Evolutionary conservation across 2,113 vertebrate species (phyloP).

Genomic region (Todiramphus saurophagus): DNA sequence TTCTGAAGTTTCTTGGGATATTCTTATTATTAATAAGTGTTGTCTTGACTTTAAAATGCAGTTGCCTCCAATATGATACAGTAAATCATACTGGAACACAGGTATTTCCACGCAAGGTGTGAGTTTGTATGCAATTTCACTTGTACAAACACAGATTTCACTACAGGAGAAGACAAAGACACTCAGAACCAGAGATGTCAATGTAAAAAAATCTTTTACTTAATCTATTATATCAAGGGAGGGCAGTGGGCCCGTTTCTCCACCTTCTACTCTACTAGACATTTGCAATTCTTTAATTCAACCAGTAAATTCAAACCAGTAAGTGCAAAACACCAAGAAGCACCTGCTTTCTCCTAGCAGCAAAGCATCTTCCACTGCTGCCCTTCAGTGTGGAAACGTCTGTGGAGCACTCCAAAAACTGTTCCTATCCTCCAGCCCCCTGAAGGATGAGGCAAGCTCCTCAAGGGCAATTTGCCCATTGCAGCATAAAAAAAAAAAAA

Average conservation of each 20-base stretch:
- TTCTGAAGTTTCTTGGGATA: neutral
- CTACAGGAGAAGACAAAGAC: neutral
- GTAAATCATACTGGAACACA: neutral
- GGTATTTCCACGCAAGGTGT: neutral
- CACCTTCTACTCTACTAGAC: neutral
- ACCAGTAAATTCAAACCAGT: neutral
- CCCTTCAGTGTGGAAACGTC: neutral
- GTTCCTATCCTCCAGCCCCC: neutral
- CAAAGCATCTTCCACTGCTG: neutral
- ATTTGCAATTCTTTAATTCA: neutral
- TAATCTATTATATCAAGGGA: neutral
- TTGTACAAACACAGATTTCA: neutral
- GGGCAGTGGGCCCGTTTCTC: neutral
- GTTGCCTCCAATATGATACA: neutral
- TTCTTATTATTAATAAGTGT: neutral
- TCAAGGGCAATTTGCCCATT: fast-evolving
- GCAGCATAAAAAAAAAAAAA: neutral
- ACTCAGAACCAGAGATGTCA: neutral
- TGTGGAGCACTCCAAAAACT: neutral
- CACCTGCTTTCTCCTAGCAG: neutral
- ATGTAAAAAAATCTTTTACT: neutral
- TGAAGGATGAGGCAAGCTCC: neutral
- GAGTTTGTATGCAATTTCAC: neutral
- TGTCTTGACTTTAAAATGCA: neutral
- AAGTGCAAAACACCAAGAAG: neutral